Evolutionary conservation across 2,113 vertebrate species (phyloP).

Genomic region (Odobenus rosmarus): DNA sequence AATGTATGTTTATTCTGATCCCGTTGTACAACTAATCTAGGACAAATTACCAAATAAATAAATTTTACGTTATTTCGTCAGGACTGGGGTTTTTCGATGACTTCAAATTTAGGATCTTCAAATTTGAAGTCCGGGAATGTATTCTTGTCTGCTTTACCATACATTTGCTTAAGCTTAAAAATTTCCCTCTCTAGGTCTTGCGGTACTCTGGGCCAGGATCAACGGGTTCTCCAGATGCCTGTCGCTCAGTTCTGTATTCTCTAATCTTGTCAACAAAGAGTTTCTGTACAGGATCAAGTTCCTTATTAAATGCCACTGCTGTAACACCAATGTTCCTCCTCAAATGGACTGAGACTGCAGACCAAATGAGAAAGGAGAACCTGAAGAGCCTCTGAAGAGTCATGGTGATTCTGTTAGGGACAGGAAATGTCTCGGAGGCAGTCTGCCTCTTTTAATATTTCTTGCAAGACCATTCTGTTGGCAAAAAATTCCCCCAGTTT

Average conservation of each 20-base stretch:
- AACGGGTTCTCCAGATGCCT: slow-evolving; percentile 89
- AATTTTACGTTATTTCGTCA: slow-evolving; percentile 57
- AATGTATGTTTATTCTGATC: slow-evolving; percentile 82
- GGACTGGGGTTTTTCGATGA: slow-evolving; percentile 74
- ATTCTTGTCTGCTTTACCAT: slow-evolving; percentile 92
- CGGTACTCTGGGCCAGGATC: slow-evolving; percentile 90
- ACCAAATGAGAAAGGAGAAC: too few species aligned
- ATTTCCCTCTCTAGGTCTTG: slow-evolving; percentile 91
- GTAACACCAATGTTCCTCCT: too few species aligned
- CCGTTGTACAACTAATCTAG: slow-evolving; percentile 54
- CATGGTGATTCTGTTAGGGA: too few species aligned
- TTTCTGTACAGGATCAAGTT: too few species aligned
- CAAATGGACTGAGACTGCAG: too few species aligned
- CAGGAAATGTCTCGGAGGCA: too few species aligned
- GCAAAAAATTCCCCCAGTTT: background rate
- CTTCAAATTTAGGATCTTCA: slow-evolving; percentile 89
- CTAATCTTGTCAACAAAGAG: too few species aligned
- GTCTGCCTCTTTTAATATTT: background rate
- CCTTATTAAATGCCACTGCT: too few species aligned
- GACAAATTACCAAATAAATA: slow-evolving; percentile 8
- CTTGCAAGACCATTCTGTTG: background rate
- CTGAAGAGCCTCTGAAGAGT: too few species aligned
- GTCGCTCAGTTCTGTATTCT: too few species aligned
- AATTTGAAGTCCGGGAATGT: slow-evolving; percentile 95
- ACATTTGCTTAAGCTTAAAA: slow-evolving; percentile 91